Evolutionary conservation across 2,888 invertebrate species (phyloP).

Genomic region (Scaptomyza parva): DNA sequence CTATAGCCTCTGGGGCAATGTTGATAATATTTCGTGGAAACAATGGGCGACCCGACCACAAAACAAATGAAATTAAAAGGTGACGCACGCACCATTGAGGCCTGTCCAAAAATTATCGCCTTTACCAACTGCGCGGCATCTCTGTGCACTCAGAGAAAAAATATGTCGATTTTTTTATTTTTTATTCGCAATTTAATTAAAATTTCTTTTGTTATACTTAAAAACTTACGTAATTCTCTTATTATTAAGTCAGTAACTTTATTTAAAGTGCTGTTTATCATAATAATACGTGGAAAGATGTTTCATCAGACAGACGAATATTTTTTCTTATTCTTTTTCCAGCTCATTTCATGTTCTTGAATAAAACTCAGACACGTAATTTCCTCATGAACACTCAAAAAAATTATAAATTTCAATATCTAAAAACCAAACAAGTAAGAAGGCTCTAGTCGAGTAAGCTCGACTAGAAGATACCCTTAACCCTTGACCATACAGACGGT

Average conservation of each 20-base stretch:
- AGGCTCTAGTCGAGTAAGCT: too few relatives aligned
- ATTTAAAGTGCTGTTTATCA: constrained; percentile 23
- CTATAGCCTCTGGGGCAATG: constrained; percentile 12
- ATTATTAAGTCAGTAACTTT: constrained; percentile 17
- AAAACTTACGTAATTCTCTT: constrained; percentile 30
- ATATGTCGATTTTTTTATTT: neutral
- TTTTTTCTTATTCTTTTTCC: constrained; percentile 1
- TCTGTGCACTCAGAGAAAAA: constrained; percentile 31
- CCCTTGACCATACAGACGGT: too few relatives aligned
- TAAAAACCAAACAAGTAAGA: too few relatives aligned
- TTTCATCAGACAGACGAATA: constrained; percentile 21
- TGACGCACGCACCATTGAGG: constrained; percentile 41
- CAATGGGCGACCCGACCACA: constrained; percentile 18
- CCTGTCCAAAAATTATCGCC: constrained; percentile 20
- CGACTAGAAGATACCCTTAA: too few relatives aligned
- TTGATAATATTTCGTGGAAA: constrained; percentile 46
- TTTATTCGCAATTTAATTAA: neutral
- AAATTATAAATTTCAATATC: neutral
- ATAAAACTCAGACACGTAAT: constrained; percentile 10
- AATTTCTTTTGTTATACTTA: neutral
- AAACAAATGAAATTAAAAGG: constrained; percentile 16
- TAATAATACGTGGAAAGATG: constrained; percentile 46
- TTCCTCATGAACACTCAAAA: constrained; percentile 29
- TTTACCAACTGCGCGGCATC: constrained; percentile 1
- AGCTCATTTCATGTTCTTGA: constrained; percentile 18